These are phyloP conservation scores for Ploceus nigricollis DNA, from an alignment of 2,113 vertebrate species.

Conservation along the genomic window DNA sequence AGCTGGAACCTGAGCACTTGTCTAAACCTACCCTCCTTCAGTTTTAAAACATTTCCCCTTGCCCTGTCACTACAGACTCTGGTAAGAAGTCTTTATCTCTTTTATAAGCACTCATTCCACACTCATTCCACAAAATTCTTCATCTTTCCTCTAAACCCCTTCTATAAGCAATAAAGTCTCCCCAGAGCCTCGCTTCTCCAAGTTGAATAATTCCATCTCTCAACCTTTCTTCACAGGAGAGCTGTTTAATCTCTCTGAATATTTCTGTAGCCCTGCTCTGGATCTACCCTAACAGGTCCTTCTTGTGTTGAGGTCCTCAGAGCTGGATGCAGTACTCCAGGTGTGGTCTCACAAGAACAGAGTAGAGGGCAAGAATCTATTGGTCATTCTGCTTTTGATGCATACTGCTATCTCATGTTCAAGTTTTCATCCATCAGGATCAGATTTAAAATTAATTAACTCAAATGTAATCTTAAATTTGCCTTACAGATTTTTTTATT, in stretches of 20 bases:
- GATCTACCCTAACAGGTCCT: fast-evolving
- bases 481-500: not conserved
- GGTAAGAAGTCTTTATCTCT: not conserved
- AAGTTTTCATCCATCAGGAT: not conserved
- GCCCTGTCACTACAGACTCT: not conserved
- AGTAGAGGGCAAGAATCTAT: fast-evolving
- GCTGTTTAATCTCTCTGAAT: not conserved
- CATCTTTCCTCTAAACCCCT: not conserved
- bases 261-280: not conserved
- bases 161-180: not conserved
- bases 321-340: not conserved
- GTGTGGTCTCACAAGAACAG: fast-evolving
- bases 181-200: not conserved
- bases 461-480: not conserved
- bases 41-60: not conserved
- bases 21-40: not conserved
- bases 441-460: not conserved
- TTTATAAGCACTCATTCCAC: not conserved
- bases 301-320: fast-evolving
- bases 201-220: not conserved
- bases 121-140: not conserved
- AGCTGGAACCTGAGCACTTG: not conserved
- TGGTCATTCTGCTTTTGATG: fast-evolving
- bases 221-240: not conserved
- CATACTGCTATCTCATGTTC: not conserved